Evolutionary conservation across 1,140 invertebrate genomes (phyloP).

Genomic region (Stegodyphus dumicola): DNA sequence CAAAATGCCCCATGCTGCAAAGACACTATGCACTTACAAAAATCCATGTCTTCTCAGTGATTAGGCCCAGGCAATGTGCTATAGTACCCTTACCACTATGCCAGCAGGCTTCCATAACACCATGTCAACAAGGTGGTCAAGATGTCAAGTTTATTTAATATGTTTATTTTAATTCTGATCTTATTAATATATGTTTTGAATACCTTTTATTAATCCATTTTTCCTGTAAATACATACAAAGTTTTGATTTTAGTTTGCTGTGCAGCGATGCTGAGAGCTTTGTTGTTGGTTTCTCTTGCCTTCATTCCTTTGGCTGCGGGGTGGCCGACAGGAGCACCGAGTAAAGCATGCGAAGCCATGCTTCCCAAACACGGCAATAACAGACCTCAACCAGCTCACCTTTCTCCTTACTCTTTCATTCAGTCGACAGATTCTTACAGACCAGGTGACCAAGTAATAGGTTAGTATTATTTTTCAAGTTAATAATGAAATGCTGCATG

Average conservation of each 20-base stretch:
- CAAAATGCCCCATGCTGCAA: too few relatives aligned
- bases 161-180: too few relatives aligned
- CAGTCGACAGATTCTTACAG: conserved; percentile 59
- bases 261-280: conserved; percentile 7
- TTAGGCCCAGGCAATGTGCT: too few relatives aligned
- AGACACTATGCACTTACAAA: too few relatives aligned
- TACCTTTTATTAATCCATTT: too few relatives aligned
- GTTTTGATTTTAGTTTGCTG: not conserved
- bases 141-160: too few relatives aligned
- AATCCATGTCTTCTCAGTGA: too few relatives aligned
- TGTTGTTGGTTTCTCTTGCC: not conserved
- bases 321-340: conserved; percentile 57
- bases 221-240: not conserved
- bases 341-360: conserved; percentile 61
- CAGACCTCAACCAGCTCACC: conserved; percentile 45
- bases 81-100: too few relatives aligned
- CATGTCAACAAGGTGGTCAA: too few relatives aligned
- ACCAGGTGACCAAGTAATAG: conserved; percentile 62
- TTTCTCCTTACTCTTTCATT: conserved; percentile 57
- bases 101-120: too few relatives aligned
- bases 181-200: too few relatives aligned
- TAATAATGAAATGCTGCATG: too few relatives aligned
- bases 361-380: conserved; percentile 61
- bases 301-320: not conserved
- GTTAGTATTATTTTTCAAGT: conserved; percentile 15